These are phyloP conservation scores for Lepidurus arcticus DNA, from an alignment of 1,140 invertebrate species.

Conservation along the genomic window DNA sequence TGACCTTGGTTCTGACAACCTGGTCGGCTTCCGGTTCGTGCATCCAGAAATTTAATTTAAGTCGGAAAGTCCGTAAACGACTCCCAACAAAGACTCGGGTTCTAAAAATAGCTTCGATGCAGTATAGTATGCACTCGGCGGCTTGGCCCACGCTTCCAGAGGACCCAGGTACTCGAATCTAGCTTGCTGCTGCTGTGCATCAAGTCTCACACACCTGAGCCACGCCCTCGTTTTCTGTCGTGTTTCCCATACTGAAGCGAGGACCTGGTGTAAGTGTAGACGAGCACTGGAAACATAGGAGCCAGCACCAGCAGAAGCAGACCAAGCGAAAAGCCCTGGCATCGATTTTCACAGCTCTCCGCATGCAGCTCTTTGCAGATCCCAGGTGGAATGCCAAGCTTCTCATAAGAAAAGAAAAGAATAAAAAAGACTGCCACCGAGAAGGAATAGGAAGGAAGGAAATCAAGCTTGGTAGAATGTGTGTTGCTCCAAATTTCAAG, in stretches of 20 bases:
- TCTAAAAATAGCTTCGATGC: too few relatives aligned
- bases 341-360: conserved; percentile 21
- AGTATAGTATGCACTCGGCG: too few relatives aligned
- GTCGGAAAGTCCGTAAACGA: too few relatives aligned
- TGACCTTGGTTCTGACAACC: neutral
- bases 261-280: neutral
- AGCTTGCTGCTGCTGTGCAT: conserved; percentile 10
- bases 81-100: too few relatives aligned
- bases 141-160: too few relatives aligned
- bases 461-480: conserved; percentile 22
- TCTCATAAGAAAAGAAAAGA: conserved; percentile 16
- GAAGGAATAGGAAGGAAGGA: conserved; percentile 12
- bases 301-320: neutral
- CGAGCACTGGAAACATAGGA: neutral
- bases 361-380: conserved; percentile 11
- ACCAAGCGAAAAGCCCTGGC: conserved; percentile 16
- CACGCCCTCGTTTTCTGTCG: neutral
- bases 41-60: neutral
- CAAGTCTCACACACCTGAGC: conserved; percentile 4
- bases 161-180: neutral
- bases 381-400: conserved; percentile 12
- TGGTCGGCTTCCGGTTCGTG: neutral
- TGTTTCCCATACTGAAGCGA: neutral
- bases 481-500: conserved; percentile 12
- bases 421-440: neutral